Percentiles rank a stretch among this genome's conserved stretches.
These are phyloP conservation scores for Hypercompe scribonia DNA, from an alignment of 2,888 invertebrate species.

Conservation along the genomic window DNA sequence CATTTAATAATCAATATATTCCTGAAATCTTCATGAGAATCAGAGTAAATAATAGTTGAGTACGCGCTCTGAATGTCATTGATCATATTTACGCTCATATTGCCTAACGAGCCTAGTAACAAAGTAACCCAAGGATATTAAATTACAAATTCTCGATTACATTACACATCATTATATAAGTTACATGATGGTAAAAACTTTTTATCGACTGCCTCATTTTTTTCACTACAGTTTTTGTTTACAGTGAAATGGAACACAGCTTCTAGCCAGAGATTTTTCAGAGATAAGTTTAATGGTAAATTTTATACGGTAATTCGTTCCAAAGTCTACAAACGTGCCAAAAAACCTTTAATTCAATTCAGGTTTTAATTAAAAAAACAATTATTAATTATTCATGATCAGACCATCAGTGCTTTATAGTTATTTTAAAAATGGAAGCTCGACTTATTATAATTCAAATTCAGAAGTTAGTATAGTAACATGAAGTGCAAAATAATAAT, in stretches of 20 bases:
- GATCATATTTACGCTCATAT: neutral
- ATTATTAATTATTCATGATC: neutral
- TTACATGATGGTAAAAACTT: neutral
- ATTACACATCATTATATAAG: neutral
- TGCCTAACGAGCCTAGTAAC: neutral
- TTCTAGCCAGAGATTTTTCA: neutral
- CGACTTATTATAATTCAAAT: neutral
- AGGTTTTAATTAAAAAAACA: neutral
- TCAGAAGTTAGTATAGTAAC: neutral
- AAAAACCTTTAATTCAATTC: neutral
- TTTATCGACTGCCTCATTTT: neutral
- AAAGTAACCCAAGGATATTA: neutral
- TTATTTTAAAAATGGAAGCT: neutral
- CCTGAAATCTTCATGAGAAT: neutral
- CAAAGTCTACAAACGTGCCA: neutral
- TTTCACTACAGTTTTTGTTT: neutral
- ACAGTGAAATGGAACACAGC: neutral
- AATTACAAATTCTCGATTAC: neutral
- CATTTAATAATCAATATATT: neutral
- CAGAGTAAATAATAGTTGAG: neutral
- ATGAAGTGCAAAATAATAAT: constrained; percentile 18
- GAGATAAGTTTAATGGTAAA: neutral
- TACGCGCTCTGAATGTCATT: neutral
- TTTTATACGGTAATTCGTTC: neutral
- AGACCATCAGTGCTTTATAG: neutral